phyloP scores from a whole-genome alignment of 2,113 vertebrate species.

The Setophaga kirtlandii region DNA sequence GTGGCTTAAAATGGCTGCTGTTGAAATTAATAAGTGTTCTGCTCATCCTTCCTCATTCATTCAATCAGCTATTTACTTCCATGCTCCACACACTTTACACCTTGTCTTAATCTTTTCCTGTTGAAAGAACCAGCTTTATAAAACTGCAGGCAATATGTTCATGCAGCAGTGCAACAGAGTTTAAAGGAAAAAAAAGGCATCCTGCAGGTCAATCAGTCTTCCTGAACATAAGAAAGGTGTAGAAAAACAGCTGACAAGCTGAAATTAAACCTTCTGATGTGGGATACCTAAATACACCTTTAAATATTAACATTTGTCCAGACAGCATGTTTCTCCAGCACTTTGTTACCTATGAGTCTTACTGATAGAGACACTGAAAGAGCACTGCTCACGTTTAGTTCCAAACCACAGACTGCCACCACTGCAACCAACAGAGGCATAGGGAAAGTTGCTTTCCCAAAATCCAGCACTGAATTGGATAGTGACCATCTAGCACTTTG shows the following conservation, averaged over 20 bases:
- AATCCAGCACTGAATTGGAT: background rate
- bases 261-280: background rate
- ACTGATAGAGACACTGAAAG: background rate
- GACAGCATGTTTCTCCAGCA: background rate
- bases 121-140: background rate
- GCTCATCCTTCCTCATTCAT: background rate
- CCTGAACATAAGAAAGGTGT: background rate
- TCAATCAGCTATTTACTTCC: background rate
- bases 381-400: background rate
- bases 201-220: background rate
- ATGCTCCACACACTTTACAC: background rate
- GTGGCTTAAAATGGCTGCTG: background rate
- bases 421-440: fast-evolving
- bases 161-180: background rate
- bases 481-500: background rate
- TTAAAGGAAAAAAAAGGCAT: background rate
- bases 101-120: background rate
- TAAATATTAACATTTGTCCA: background rate
- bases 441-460: background rate
- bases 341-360: background rate
- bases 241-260: background rate
- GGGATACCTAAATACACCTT: background rate
- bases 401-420: background rate
- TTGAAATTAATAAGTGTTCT: background rate
- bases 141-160: background rate